Evolutionary conservation across 2,888 invertebrate genomes (phyloP).

Genomic region (Phytoseiulus persimilis): DNA sequence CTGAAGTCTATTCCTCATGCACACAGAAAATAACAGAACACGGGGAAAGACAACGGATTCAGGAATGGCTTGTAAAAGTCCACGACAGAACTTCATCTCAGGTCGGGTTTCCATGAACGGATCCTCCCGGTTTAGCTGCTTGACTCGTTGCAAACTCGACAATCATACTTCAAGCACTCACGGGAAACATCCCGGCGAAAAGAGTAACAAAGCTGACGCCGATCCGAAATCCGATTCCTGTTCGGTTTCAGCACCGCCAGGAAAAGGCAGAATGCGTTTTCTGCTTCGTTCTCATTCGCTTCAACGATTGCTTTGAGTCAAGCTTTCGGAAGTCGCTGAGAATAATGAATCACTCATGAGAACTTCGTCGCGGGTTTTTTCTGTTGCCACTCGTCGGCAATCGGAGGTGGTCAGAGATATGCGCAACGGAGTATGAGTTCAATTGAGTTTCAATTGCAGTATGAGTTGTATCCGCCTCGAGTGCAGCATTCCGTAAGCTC

Average conservation of each 20-base stretch:
- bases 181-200: background rate
- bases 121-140: background rate
- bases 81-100: background rate
- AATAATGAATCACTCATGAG: too few relatives aligned
- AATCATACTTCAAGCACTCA: background rate
- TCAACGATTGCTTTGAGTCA: background rate
- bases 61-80: too few relatives aligned
- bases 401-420: too few relatives aligned
- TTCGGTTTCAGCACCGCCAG: background rate
- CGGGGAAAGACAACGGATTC: too few relatives aligned
- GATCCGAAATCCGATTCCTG: background rate
- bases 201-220: background rate
- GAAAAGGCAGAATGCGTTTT: background rate
- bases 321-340: background rate
- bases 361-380: too few relatives aligned
- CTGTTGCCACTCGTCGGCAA: too few relatives aligned
- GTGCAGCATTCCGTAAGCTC: too few relatives aligned
- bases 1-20: too few relatives aligned
- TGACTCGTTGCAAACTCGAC: background rate
- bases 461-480: too few relatives aligned
- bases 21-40: too few relatives aligned
- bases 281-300: background rate
- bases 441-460: too few relatives aligned
- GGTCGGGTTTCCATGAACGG: background rate
- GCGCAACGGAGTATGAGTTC: too few relatives aligned